Evolutionary conservation across 1,140 invertebrate genomes (phyloP), one percentile per base, ranked within the genome.

Genomic region (Meteorus sp.): DNA sequence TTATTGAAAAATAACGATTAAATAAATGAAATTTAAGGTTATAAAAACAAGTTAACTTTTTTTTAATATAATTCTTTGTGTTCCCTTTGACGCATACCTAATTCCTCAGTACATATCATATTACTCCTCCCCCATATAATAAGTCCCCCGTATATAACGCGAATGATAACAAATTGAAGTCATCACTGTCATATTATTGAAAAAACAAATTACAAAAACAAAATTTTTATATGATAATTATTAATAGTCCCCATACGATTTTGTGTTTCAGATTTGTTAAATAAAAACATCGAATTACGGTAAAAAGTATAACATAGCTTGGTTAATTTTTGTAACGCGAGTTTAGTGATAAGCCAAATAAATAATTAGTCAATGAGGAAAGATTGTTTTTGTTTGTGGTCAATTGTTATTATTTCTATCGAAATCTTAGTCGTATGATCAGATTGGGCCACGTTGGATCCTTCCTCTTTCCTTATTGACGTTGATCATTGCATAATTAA

Each of bases 231-330:
- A 55, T 56, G n/a, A 31, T 60, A 62, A 62, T 68, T 66, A 70
- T 72, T 78, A 78, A 77, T 76, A 65, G 62, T 71, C 53, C 60
- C 62, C 70, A 68, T 76, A 69, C 69, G 64, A 74, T 80, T 79
- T 78, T 80, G 76, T 79, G 77, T 79, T 79, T 76, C 77, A 78
- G 77, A 76, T 79, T 70, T 70, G 69, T 57, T 47, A 62, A 56
- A 73, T 69, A 72, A 73, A 72, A n/a, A n/a, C 76, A 68, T 69
- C 76, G 76, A 76, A 71, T 77, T 68, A 77, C 75, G 77, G 77
- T 79, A 79, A 79, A 73, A 65, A 74, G 70, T 70, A 74, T 71
- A 64, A 71, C 43, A 48, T 76, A 73, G 73, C 70, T 75, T 73
- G 67, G 68, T 56, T 74, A 71, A 65, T 70, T 55, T 71, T n/a